Evolutionary conservation across 2,888 invertebrate species (phyloP).

Genomic region (Psylliodes chrysocephalus): DNA sequence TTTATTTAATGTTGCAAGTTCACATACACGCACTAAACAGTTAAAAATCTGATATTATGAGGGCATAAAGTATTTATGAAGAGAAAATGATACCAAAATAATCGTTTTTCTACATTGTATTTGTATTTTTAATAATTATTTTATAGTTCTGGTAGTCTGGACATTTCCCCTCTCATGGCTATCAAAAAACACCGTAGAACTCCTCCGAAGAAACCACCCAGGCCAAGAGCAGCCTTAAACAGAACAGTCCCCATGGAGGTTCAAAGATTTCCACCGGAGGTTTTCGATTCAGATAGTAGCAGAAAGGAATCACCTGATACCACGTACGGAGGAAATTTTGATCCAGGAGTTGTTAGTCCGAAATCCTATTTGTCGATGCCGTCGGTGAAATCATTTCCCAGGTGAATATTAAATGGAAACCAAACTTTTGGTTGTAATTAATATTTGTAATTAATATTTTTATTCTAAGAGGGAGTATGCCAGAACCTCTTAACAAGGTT

Average conservation of each 20-base stretch:
- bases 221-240: constrained; percentile 59
- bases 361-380: constrained; percentile 89
- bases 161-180: constrained; percentile 61
- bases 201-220: constrained; percentile 54
- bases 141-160: constrained; percentile 57
- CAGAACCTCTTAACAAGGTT: constrained; percentile 81
- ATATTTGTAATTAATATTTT: background rate
- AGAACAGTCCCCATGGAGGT: constrained; percentile 58
- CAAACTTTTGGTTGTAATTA: background rate
- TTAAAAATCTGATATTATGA: too few relatives aligned
- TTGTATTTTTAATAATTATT: too few relatives aligned
- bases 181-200: constrained; percentile 54
- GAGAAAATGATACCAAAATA: too few relatives aligned
- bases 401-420: constrained; percentile 60
- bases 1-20: too few relatives aligned
- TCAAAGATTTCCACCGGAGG: constrained; percentile 50
- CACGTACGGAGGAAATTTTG: constrained; percentile 51
- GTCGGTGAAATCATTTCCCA: constrained; percentile 85
- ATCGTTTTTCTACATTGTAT: too few relatives aligned
- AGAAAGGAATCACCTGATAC: constrained; percentile 57
- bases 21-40: too few relatives aligned
- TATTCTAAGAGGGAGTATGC: constrained; percentile 71
- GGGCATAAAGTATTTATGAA: too few relatives aligned
- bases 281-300: constrained; percentile 57
- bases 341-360: constrained; percentile 65